Evolutionary conservation across 2,797 vertebrate species (phyloP).

Genomic region (Cryptoprocta ferox): DNA sequence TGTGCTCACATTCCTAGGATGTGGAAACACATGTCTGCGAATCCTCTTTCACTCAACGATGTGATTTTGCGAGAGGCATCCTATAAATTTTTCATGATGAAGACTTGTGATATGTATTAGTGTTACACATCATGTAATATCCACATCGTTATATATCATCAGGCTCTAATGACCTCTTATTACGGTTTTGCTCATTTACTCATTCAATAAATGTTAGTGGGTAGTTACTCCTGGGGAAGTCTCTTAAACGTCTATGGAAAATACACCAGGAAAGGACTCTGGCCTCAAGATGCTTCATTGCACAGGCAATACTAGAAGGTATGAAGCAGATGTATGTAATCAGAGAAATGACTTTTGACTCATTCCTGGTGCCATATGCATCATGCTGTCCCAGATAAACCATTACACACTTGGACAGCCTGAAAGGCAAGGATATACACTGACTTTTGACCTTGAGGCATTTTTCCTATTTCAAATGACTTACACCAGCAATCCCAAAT

Average conservation of each 20-base stretch:
- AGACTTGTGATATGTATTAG: neutral
- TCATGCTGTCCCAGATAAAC: neutral
- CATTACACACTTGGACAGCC: neutral
- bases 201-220: neutral
- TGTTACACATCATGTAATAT: neutral
- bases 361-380: neutral
- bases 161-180: neutral
- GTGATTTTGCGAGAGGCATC: neutral
- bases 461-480: neutral
- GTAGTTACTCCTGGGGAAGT: neutral
- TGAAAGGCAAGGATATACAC: neutral
- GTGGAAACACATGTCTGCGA: neutral
- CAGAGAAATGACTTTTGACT: neutral
- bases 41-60: neutral
- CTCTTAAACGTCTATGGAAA: neutral
- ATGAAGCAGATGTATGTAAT: neutral
- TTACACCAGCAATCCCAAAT: neutral
- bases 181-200: neutral
- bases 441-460: neutral
- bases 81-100: neutral
- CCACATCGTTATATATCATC: neutral
- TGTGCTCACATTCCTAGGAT: neutral
- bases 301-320: neutral
- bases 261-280: neutral
- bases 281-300: neutral